These are phyloP conservation scores for Dioctria rufipes DNA, from an alignment of 2,888 invertebrate species.

Conservation along the genomic window DNA sequence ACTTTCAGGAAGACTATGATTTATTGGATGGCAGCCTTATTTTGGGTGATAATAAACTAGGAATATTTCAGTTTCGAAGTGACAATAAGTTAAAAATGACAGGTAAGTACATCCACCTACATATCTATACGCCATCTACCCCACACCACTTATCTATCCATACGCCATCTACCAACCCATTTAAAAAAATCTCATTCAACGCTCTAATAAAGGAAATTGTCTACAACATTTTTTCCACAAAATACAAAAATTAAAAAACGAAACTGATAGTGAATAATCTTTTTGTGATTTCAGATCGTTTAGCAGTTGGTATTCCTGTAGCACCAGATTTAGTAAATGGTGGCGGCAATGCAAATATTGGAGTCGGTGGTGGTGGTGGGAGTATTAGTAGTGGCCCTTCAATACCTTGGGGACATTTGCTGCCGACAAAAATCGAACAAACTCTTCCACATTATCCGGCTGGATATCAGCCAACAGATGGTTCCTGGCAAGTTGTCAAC, in stretches of 20 bases:
- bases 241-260: neutral
- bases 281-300: constrained; percentile 60
- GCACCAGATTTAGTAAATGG: constrained; percentile 56
- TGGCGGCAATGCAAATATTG: constrained; percentile 55
- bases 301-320: constrained; percentile 61
- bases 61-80: constrained; percentile 69
- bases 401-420: constrained; percentile 70
- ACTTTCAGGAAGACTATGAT: constrained; percentile 70
- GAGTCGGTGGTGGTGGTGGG: constrained; percentile 61
- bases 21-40: constrained; percentile 68
- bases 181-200: neutral
- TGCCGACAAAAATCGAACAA: constrained; percentile 70
- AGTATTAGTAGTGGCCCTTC: constrained; percentile 62
- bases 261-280: neutral
- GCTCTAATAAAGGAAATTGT: neutral
- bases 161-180: constrained; percentile 1
- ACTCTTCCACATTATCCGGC: constrained; percentile 76
- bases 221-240: neutral
- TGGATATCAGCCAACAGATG: constrained; percentile 80
- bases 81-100: constrained; percentile 71
- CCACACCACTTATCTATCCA: too few species aligned
- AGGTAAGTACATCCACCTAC: constrained; percentile 65
- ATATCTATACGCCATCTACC: neutral
- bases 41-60: constrained; percentile 70
- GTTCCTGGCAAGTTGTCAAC: constrained; percentile 80